Conservation (phyloP, 2,113 vertebrate genomes). For the Leptodactylus fuscus region DNA sequence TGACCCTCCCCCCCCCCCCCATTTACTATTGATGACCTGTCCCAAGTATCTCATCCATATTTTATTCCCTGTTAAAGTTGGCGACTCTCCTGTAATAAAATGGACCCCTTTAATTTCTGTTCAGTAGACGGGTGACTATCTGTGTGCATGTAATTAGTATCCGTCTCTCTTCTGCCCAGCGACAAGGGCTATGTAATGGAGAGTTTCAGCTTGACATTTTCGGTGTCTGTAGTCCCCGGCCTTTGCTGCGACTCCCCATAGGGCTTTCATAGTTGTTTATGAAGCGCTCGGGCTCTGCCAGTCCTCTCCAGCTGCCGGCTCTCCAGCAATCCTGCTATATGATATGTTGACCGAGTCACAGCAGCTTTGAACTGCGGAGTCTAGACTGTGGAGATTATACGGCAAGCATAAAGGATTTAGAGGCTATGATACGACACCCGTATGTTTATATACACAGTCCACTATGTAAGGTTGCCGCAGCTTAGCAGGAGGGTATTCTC, state of each 20-base stretch:
- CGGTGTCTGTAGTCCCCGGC: neutral
- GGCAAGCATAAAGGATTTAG: slow-evolving; percentile 56
- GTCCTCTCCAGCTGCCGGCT: slow-evolving; percentile 50
- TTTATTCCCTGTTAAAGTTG: too few species aligned
- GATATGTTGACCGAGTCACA: slow-evolving; percentile 56
- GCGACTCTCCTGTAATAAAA: too few species aligned
- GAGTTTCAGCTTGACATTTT: too few species aligned
- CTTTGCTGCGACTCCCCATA: neutral
- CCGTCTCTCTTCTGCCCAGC: too few species aligned
- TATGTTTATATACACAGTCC: slow-evolving; percentile 58
- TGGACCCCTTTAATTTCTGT: too few species aligned
- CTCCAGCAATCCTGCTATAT: slow-evolving; percentile 53
- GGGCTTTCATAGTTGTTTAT: neutral
- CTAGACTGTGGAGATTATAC: slow-evolving; percentile 59
- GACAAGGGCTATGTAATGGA: too few species aligned
- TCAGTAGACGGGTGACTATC: too few species aligned
- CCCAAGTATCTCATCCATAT: too few species aligned
- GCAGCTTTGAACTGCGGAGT: slow-evolving; percentile 57
- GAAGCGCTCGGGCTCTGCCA: neutral
- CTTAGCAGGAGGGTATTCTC: slow-evolving; percentile 23
- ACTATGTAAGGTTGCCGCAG: slow-evolving; percentile 41
- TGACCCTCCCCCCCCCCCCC: too few species aligned
- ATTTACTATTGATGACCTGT: too few species aligned
- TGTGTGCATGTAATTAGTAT: too few species aligned
- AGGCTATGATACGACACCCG: slow-evolving; percentile 49